Percentiles rank a stretch among this genome's conserved stretches.
Conservation (phyloP, 2,888 invertebrate species). For the Meiosimyza platycephala region DNA sequence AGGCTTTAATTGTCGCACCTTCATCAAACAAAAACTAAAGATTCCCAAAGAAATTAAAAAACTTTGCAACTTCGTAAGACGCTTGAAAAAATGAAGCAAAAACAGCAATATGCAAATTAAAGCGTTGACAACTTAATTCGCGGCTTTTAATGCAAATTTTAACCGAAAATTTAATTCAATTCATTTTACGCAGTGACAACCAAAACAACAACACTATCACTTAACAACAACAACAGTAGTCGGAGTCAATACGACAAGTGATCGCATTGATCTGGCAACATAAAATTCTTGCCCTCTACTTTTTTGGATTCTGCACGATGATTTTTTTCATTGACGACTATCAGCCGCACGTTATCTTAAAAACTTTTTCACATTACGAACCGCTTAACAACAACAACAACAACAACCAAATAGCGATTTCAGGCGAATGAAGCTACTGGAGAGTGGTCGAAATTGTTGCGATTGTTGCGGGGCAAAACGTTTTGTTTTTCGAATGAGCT, state of each 20-base stretch:
- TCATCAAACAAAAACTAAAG: slow-evolving; percentile 38
- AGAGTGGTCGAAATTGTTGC: background rate
- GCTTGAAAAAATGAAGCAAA: background rate
- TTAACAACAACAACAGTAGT: slow-evolving; percentile 6
- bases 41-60: background rate
- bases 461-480: slow-evolving; percentile 4
- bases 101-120: slow-evolving; percentile 61
- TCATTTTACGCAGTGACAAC: slow-evolving; percentile 14
- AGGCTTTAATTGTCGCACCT: slow-evolving; percentile 57
- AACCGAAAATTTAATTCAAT: background rate
- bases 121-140: slow-evolving; percentile 65
- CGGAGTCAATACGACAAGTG: background rate
- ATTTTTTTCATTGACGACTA: background rate
- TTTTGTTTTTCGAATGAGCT: background rate
- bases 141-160: slow-evolving; percentile 41
- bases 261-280: slow-evolving; percentile 19
- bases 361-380: slow-evolving; percentile 27
- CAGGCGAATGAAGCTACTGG: background rate
- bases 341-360: slow-evolving; percentile 30
- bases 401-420: background rate
- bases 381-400: slow-evolving; percentile 14
- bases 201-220: background rate
- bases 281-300: background rate
- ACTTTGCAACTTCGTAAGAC: background rate
- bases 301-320: background rate